These are phyloP conservation scores for Pomacea maculata DNA, from an alignment of 1,140 invertebrate species.

Conservation along the genomic window DNA sequence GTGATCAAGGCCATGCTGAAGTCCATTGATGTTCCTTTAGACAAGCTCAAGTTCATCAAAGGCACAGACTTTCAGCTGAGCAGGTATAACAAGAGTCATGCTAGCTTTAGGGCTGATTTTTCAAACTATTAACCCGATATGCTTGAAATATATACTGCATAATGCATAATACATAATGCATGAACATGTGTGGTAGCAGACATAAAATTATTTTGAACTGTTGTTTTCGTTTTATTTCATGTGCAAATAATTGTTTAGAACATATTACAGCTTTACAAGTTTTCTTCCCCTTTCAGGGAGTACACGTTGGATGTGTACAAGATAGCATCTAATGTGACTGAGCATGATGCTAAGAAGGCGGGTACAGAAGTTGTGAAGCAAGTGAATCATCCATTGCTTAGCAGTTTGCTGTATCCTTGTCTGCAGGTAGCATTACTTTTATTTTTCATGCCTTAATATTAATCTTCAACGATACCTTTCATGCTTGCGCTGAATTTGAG, in stretches of 20 bases:
- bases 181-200: too few relatives aligned
- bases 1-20: slow-evolving; percentile 94
- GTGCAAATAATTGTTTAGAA: neutral
- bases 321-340: slow-evolving; percentile 91
- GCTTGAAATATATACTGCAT: too few relatives aligned
- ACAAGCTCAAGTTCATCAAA: slow-evolving; percentile 94
- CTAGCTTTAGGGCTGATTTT: too few relatives aligned
- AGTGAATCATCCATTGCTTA: slow-evolving; percentile 92
- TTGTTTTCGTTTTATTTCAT: neutral
- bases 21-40: slow-evolving; percentile 91
- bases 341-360: slow-evolving; percentile 98
- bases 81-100: slow-evolving; percentile 68
- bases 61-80: slow-evolving; percentile 96
- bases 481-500: too few relatives aligned
- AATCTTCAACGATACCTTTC: too few relatives aligned
- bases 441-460: too few relatives aligned
- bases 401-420: slow-evolving; percentile 93
- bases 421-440: slow-evolving; percentile 69
- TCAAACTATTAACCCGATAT: too few relatives aligned
- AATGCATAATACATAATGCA: too few relatives aligned
- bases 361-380: slow-evolving; percentile 99
- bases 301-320: slow-evolving; percentile 97
- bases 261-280: too few relatives aligned
- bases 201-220: neutral
- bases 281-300: slow-evolving; percentile 70